phyloP scores from a whole-genome alignment of 2,797 vertebrate genomes.

The Morus bassanus region DNA sequence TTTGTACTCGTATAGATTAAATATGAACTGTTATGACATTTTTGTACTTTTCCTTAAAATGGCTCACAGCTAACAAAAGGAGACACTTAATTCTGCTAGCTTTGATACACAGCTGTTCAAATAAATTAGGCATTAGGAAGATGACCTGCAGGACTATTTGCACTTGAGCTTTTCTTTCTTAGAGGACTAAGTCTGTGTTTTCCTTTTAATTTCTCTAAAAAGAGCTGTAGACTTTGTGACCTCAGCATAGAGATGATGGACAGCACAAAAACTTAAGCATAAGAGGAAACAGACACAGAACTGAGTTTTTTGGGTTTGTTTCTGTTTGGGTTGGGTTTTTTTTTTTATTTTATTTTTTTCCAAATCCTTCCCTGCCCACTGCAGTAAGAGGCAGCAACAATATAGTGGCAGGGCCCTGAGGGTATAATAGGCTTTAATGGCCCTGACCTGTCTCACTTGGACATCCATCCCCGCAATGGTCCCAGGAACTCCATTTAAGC shows the following conservation, averaged over 20 bases:
- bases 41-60: constrained; percentile 23
- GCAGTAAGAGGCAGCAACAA: background rate
- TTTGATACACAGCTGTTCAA: constrained; percentile 69
- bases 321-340: too few relatives aligned
- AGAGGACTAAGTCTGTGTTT: constrained; percentile 33
- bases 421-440: background rate
- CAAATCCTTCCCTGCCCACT: background rate
- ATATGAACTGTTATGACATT: constrained; percentile 53
- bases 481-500: background rate
- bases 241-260: background rate
- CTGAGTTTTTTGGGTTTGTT: background rate
- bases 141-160: constrained; percentile 56
- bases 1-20: constrained; percentile 3
- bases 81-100: background rate
- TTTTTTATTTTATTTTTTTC: too few relatives aligned
- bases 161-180: constrained; percentile 55
- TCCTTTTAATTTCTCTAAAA: constrained; percentile 36
- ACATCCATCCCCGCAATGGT: background rate
- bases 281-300: background rate
- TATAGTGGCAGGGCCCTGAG: background rate
- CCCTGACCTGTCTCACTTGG: background rate
- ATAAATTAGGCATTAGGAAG: constrained; percentile 51
- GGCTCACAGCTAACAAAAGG: constrained; percentile 27
- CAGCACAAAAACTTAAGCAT: background rate
- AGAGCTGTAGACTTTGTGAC: background rate